phyloP scores from a whole-genome alignment of 2,888 invertebrate genomes.

The Macroteleia sp. region DNA sequence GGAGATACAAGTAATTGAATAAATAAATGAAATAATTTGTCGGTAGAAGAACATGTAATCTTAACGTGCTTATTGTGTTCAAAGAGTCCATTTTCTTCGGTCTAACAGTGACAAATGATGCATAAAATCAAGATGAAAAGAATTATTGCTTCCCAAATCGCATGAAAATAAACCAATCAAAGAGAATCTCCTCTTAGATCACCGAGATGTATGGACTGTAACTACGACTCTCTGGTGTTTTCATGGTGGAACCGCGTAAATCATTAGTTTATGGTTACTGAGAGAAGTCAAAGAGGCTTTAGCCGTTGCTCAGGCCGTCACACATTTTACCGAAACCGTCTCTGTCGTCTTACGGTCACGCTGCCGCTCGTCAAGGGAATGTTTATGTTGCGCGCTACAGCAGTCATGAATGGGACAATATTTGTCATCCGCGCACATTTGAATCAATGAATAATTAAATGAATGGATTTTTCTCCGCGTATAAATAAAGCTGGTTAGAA shows the following conservation, averaged over 20 bases:
- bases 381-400: slow-evolving; percentile 51
- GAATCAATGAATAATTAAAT: slow-evolving; percentile 62
- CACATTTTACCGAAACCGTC: slow-evolving; percentile 80
- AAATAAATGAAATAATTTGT: slow-evolving; percentile 12
- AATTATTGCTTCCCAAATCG: slow-evolving; percentile 62
- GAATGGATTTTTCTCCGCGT: slow-evolving; percentile 22
- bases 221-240: slow-evolving; percentile 59
- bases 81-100: slow-evolving; percentile 44
- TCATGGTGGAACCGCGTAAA: slow-evolving; percentile 73
- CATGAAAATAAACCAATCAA: slow-evolving; percentile 65
- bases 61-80: slow-evolving; percentile 35
- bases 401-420: slow-evolving; percentile 50
- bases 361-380: slow-evolving; percentile 55
- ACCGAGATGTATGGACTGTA: slow-evolving; percentile 68
- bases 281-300: slow-evolving; percentile 79
- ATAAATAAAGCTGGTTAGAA: slow-evolving; percentile 16
- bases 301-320: slow-evolving; percentile 76
- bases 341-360: slow-evolving; percentile 63
- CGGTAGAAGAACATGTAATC: slow-evolving; percentile 7
- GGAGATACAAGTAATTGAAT: background rate
- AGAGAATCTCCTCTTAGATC: slow-evolving; percentile 74
- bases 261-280: slow-evolving; percentile 78
- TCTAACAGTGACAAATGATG: slow-evolving; percentile 52
- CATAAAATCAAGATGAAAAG: slow-evolving; percentile 60
- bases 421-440: slow-evolving; percentile 62